phyloP scores from a whole-genome alignment of 1,140 invertebrate species.

The Orussus abietinus region DNA sequence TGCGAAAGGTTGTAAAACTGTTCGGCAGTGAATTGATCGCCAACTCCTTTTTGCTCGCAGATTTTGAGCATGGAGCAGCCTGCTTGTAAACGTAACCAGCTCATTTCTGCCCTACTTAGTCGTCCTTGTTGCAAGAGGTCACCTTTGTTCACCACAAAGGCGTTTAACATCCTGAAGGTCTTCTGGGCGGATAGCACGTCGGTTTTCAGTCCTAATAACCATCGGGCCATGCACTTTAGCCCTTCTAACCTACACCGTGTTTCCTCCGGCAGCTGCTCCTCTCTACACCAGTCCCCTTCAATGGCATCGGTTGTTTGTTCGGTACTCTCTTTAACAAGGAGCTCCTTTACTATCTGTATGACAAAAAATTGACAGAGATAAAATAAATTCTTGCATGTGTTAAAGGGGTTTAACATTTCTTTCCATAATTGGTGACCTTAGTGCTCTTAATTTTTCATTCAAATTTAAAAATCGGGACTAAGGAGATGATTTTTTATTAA shows the following conservation, averaged over 20 bases:
- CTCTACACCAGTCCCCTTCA: conserved; percentile 78
- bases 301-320: conserved; percentile 49
- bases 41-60: conserved; percentile 92
- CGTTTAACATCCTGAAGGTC: conserved; percentile 88
- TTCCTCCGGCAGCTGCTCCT: conserved; percentile 85
- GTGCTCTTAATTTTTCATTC: too few species aligned
- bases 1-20: conserved; percentile 92
- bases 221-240: conserved; percentile 93
- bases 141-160: conserved; percentile 85
- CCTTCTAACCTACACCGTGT: conserved; percentile 92
- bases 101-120: conserved; percentile 80
- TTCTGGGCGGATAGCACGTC: conserved; percentile 88
- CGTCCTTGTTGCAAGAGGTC: conserved; percentile 76
- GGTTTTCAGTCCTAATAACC: conserved; percentile 87
- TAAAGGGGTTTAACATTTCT: too few species aligned
- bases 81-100: conserved; percentile 84
- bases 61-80: conserved; percentile 95
- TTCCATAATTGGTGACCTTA: too few species aligned
- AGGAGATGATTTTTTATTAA: too few species aligned
- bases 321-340: conserved; percentile 79
- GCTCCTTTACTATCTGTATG: conserved; percentile 84
- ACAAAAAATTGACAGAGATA: conserved; percentile 7
- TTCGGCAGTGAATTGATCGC: conserved; percentile 89
- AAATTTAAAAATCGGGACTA: too few species aligned
- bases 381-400: too few species aligned